phyloP scores from a whole-genome alignment of 2,113 vertebrate species.

The Raphicerus campestris region DNA sequence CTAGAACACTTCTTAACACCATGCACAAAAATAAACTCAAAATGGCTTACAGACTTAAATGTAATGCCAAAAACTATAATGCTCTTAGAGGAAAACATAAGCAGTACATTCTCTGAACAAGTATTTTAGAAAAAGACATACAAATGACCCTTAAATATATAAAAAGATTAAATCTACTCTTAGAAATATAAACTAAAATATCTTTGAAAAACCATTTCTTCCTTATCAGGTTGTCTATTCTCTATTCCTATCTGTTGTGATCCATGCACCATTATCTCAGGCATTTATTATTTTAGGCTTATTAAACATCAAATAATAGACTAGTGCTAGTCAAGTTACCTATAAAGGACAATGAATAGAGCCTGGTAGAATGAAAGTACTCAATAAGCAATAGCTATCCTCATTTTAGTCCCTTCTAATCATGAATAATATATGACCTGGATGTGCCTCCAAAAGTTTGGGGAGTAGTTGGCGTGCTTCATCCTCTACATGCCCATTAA shows the following conservation, averaged over 20 bases:
- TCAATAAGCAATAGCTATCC: neutral
- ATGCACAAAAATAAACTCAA: neutral
- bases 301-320: neutral
- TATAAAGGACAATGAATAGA: neutral
- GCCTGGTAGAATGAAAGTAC: neutral
- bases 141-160: neutral
- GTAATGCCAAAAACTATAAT: neutral
- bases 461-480: neutral
- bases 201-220: neutral
- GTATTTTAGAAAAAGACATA: neutral
- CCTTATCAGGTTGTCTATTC: neutral
- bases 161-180: neutral
- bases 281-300: conserved; percentile 7
- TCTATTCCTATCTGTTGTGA: neutral
- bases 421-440: neutral
- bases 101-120: neutral
- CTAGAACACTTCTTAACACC: neutral
- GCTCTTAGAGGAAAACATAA: neutral
- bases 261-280: neutral
- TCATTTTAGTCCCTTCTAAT: neutral
- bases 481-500: neutral
- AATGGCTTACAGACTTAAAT: neutral
- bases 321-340: neutral
- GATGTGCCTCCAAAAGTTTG: neutral
- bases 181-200: conserved; percentile 30